phyloP scores from a whole-genome alignment of 1,140 invertebrate genomes.

The Dendrolimus punctatus region DNA sequence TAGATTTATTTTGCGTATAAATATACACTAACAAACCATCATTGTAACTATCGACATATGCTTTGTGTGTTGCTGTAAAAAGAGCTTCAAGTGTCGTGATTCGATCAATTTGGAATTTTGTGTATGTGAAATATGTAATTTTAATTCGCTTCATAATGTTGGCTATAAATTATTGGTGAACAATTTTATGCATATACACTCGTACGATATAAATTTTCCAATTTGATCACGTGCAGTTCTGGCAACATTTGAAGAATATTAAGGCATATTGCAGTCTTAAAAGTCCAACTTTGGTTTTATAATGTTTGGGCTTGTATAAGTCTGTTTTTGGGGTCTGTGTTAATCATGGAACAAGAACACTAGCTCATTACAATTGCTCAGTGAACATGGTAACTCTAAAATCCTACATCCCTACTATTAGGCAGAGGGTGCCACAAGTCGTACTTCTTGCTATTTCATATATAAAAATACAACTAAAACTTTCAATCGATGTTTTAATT shows the following conservation, averaged over 20 bases:
- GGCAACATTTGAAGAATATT: conserved; percentile 41
- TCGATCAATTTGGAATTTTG: conserved; percentile 66
- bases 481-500: too few species aligned
- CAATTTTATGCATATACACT: conserved; percentile 1
- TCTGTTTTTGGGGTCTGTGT: too few species aligned
- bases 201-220: conserved; percentile 39
- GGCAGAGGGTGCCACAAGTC: too few species aligned
- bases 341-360: too few species aligned
- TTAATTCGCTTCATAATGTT: conserved; percentile 38
- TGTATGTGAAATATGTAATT: conserved; percentile 45
- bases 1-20: conserved; percentile 29
- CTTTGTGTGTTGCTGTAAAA: conserved; percentile 54
- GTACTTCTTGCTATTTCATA: too few species aligned
- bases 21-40: conserved; percentile 70
- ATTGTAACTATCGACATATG: conserved; percentile 24
- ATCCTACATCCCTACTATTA: too few species aligned
- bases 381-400: too few species aligned
- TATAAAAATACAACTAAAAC: too few species aligned
- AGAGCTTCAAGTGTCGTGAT: conserved; percentile 41
- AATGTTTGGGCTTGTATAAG: too few species aligned
- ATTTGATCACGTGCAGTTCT: conserved; percentile 55
- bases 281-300: too few species aligned
- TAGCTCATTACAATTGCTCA: too few species aligned
- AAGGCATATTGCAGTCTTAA: background rate
- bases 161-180: background rate